Evolutionary conservation across 2,888 invertebrate species (phyloP), one percentile per base, ranked within the genome.

Genomic region (Cylloceria caligata): DNA sequence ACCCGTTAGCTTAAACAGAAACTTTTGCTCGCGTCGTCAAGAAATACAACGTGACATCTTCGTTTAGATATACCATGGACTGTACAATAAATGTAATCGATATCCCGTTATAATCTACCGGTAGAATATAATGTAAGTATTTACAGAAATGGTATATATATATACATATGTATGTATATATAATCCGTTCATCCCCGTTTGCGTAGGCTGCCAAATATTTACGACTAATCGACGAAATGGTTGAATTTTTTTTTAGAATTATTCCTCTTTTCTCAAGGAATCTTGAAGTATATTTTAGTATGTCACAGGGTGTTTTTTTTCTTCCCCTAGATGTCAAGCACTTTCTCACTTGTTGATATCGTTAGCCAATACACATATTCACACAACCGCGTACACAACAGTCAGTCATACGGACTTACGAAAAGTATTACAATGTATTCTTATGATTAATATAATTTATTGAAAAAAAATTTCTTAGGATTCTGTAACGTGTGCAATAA

Each of bases 41-140:
- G 45, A 83, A 80, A 76, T 68, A 68, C 47, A 65, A 64, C 64
- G 73, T 64, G 74, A 78, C 16, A 52, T 55, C 24, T 39, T 65
- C 74, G 45, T 52, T 69, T 72, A 60, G 75, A 83, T 72, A 83
- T 83, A 80, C 82, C 68, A 80, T 80, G 76, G 52, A 76, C 83
- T 83, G 83, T 83, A 83, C 83, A 83, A 78, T 81, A 34, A 75
- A 72, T 79, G 71, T 64, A 76, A 74, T 81, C 75, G 76, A 73
- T 72, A 80, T 80, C 39, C 47, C 67, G 60, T 84, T 77, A 77
- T 34, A 36, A 71, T 80, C 77, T 76, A 75, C 57, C 76, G 47
- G 68, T 82, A 68, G 80, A 76, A 75, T 76, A 73, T 73, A 77
- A 76, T 83, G 27, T 62, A 78, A 77, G 74, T 84, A 84, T 84